Percentiles rank a stretch among this genome's conserved stretches.
Conservation (phyloP, 1,140 invertebrate species). For the Octopus sinensis region DNA sequence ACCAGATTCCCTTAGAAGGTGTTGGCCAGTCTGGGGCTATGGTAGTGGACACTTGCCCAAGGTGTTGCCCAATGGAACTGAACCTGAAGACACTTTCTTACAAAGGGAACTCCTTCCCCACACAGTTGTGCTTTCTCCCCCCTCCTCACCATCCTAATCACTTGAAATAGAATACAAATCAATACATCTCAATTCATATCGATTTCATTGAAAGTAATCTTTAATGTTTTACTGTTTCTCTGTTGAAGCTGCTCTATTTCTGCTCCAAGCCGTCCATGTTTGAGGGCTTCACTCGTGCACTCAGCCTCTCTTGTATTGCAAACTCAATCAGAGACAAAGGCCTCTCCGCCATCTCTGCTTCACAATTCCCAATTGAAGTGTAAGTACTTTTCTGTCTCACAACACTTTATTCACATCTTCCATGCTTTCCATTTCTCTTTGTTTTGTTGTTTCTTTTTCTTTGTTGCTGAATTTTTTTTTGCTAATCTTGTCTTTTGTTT, state of each 20-base stretch:
- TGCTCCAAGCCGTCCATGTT: conserved; percentile 44
- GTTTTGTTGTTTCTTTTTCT: not conserved
- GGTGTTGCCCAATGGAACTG: no score
- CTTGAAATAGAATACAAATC: not conserved
- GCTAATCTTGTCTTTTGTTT: not conserved
- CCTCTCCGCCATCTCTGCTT: not conserved
- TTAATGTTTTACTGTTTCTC: conserved; percentile 20
- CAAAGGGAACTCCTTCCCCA: no score
- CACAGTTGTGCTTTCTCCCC: not conserved
- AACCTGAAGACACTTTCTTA: no score
- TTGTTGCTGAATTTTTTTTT: not conserved
- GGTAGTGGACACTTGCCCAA: no score
- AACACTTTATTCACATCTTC: not conserved
- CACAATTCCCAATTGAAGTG: not conserved
- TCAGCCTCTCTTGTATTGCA: conserved; percentile 47
- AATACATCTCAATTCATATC: not conserved
- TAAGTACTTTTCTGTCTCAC: not conserved
- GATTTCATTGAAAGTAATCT: not conserved
- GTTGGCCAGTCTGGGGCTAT: no score
- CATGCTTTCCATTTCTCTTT: not conserved
- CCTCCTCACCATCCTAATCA: not conserved
- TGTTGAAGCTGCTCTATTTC: conserved; percentile 51
- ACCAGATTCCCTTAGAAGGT: no score
- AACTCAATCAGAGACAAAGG: conserved; percentile 34
- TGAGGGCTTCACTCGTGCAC: conserved; percentile 53